Evolutionary conservation across 2,113 vertebrate genomes (phyloP).

Genomic region (Pygoscelis adeliae): DNA sequence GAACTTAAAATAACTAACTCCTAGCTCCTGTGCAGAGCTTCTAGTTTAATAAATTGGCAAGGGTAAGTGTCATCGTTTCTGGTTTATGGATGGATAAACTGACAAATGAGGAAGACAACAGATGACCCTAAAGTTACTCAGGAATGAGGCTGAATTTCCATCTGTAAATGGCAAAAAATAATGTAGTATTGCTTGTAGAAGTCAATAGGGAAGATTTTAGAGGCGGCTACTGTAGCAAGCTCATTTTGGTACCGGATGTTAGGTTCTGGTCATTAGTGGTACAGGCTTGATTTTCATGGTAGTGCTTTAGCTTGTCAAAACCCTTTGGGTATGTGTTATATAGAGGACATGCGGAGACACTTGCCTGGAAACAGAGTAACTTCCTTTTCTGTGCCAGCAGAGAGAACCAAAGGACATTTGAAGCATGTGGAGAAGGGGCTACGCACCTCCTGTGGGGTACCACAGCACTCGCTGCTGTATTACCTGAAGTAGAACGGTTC

Average conservation of each 20-base stretch:
- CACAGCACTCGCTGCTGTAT: neutral
- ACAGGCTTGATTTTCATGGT: neutral
- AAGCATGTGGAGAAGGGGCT: neutral
- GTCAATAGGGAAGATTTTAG: neutral
- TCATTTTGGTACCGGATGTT: neutral
- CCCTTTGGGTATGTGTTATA: rapidly evolving
- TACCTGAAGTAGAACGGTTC: neutral
- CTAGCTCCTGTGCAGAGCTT: neutral
- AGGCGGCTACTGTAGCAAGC: rapidly evolving
- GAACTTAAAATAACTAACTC: neutral
- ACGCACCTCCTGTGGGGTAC: rapidly evolving
- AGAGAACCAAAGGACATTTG: neutral
- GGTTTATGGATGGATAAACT: neutral
- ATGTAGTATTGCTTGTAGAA: neutral
- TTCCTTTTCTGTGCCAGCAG: neutral
- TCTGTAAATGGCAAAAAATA: neutral
- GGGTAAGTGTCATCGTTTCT: rapidly evolving
- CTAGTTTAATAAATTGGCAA: neutral
- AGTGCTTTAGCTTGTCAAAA: neutral
- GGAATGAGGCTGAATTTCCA: neutral
- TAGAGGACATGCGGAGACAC: rapidly evolving
- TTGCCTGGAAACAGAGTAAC: neutral
- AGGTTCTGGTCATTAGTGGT: neutral
- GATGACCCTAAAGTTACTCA: neutral
- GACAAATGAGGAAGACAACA: no score